Conservation (phyloP, 2,888 invertebrate species). For the Mythimna albipuncta region DNA sequence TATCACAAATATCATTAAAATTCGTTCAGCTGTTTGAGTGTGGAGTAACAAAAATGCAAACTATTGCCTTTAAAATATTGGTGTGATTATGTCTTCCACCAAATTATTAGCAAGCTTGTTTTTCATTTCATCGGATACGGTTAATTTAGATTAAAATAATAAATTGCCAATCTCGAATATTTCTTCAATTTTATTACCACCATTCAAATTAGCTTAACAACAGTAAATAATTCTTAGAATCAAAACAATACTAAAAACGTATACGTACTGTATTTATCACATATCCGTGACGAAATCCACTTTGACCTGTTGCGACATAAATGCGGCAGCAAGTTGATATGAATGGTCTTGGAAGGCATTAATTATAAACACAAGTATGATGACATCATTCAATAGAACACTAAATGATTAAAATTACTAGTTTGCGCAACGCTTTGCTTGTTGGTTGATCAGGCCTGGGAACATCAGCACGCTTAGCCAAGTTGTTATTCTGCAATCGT, state of each 20-base stretch:
- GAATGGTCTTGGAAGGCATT: conserved; percentile 54
- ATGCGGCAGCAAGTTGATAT: conserved; percentile 39
- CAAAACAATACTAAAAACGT: conserved; percentile 10
- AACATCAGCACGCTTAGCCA: no score
- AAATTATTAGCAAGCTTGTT: background rate
- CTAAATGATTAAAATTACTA: conserved; percentile 32
- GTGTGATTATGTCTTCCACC: background rate
- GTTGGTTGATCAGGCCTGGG: background rate
- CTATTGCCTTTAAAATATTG: no score
- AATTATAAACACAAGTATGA: conserved; percentile 57
- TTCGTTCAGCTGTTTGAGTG: no score
- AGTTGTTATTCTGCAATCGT: no score
- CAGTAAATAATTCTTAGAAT: conserved; percentile 15
- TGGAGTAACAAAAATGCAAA: no score
- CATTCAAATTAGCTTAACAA: conserved; percentile 12
- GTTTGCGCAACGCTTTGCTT: conserved; percentile 29
- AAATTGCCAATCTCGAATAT: background rate
- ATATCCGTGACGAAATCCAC: conserved; percentile 44
- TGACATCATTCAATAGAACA: conserved; percentile 62
- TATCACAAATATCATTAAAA: no score
- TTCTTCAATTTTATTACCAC: conserved; percentile 8
- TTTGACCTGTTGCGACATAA: conserved; percentile 42
- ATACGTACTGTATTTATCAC: conserved; percentile 32
- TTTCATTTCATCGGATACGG: background rate
- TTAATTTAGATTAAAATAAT: no score